Percentiles rank a stretch among this genome's conserved stretches.
Evolutionary conservation across 2,888 invertebrate genomes (phyloP).

Genomic region (Lasioglossum vierecki): DNA sequence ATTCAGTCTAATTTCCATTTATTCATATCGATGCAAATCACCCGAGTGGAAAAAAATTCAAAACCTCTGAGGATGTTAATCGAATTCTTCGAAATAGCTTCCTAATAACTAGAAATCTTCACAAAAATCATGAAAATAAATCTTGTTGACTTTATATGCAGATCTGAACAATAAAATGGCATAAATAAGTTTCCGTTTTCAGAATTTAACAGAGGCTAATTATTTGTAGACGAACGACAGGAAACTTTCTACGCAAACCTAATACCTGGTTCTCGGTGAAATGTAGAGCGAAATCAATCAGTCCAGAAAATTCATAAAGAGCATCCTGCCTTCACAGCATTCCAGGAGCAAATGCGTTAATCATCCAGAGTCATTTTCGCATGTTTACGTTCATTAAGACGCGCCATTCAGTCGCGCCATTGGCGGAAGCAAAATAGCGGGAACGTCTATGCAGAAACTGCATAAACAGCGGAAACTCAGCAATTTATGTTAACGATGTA

Average conservation of each 20-base stretch:
- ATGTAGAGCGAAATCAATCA: not conserved
- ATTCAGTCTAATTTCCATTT: conserved; percentile 2
- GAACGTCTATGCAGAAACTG: not conserved
- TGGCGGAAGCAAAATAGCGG: not conserved
- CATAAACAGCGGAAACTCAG: not conserved
- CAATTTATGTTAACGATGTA: not conserved
- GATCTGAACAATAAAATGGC: not conserved
- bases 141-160: not conserved
- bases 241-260: not conserved
- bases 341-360: not conserved
- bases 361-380: not conserved
- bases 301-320: not conserved
- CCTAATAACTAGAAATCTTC: not conserved
- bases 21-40: conserved; percentile 5
- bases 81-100: not conserved
- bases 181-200: not conserved
- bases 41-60: not conserved
- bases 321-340: not conserved
- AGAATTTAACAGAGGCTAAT: not conserved
- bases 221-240: not conserved
- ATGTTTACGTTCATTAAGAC: not conserved
- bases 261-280: not conserved
- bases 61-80: not conserved
- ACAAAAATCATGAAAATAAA: not conserved
- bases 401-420: not conserved